These are phyloP conservation scores for Cydia strobilella DNA, from an alignment of 1,140 invertebrate species.

Conservation along the genomic window DNA sequence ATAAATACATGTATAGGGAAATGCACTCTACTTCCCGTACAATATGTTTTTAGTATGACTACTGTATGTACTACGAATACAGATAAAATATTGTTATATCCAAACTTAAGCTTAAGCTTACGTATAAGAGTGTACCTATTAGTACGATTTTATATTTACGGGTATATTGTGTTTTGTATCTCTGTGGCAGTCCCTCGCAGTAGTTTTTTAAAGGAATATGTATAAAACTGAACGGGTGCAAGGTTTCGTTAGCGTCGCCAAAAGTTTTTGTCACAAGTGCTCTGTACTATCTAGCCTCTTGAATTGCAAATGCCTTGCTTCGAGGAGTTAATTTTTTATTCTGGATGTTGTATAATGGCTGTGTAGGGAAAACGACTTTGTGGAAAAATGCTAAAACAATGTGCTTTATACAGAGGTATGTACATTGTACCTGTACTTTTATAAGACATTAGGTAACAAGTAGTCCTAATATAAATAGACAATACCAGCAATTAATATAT, in stretches of 20 bases:
- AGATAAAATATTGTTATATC: no score
- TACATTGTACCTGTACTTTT: neutral
- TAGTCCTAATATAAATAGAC: no score
- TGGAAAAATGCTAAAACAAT: neutral
- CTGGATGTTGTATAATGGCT: slow-evolving; percentile 14
- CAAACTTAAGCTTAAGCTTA: no score
- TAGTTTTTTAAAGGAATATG: neutral
- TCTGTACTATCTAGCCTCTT: slow-evolving; percentile 49
- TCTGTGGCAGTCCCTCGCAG: neutral
- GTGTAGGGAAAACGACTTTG: slow-evolving; percentile 5
- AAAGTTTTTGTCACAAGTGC: slow-evolving; percentile 48
- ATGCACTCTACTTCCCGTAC: no score
- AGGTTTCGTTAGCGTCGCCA: slow-evolving; percentile 13
- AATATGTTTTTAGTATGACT: no score
- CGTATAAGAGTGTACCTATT: no score
- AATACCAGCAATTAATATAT: no score
- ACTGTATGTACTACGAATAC: no score
- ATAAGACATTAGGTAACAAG: neutral
- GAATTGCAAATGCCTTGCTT: slow-evolving; percentile 61
- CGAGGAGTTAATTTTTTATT: slow-evolving; percentile 43
- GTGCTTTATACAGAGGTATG: neutral
- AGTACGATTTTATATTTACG: neutral
- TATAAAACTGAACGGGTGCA: neutral
- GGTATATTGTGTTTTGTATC: neutral
- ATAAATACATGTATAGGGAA: neutral